phyloP scores from a whole-genome alignment of 2,113 vertebrate genomes.

The Rhodinocichla rosea region DNA sequence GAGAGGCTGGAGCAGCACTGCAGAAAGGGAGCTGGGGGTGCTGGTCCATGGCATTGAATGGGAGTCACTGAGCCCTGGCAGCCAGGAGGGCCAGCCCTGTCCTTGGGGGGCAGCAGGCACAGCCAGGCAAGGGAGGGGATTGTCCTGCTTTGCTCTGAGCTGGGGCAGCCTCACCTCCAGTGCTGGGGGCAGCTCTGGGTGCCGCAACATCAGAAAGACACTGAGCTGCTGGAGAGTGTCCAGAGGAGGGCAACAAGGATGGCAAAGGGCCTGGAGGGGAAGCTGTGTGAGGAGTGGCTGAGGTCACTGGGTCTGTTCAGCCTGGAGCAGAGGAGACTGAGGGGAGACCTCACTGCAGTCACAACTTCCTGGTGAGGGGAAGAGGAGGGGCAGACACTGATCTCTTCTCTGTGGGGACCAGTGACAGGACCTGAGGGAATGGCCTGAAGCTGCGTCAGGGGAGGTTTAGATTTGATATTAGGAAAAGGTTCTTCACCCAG shows the following conservation, averaged over 20 bases:
- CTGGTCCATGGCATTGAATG: neutral
- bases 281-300: neutral
- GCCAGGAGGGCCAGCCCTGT: neutral
- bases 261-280: neutral
- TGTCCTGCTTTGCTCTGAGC: neutral
- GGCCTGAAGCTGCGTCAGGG: neutral
- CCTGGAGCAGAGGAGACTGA: neutral
- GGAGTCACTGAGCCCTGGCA: neutral
- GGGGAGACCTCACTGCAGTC: neutral
- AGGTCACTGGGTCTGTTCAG: neutral
- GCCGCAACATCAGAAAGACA: neutral
- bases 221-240: neutral
- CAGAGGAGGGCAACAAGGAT: neutral
- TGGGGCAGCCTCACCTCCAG: neutral
- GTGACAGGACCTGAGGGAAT: neutral
- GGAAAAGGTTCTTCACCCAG: neutral
- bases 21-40: no score
- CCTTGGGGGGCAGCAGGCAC: neutral
- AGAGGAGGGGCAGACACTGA: neutral
- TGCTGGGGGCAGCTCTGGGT: neutral
- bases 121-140: neutral
- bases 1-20: neutral
- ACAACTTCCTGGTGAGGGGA: neutral
- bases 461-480: neutral
- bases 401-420: neutral